These are phyloP conservation scores for Polyommatus iphigenia DNA, from an alignment of 2,888 invertebrate genomes.

Conservation along the genomic window DNA sequence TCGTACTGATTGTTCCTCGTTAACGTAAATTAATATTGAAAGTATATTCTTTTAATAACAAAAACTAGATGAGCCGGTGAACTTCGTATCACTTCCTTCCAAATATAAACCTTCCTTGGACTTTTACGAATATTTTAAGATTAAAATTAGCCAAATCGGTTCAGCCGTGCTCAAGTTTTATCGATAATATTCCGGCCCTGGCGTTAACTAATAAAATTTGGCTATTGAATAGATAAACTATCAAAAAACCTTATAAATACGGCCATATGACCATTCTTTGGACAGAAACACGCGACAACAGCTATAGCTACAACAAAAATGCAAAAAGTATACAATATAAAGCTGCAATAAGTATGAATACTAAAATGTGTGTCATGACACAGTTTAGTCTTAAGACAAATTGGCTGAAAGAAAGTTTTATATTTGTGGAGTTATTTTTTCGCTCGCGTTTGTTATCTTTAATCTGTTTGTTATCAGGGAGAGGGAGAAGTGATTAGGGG, in stretches of 20 bases:
- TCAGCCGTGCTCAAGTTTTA: too few relatives aligned
- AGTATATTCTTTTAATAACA: neutral
- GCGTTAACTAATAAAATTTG: too few relatives aligned
- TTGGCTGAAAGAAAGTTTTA: conserved; percentile 25
- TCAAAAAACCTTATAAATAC: too few relatives aligned
- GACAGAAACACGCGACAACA: neutral
- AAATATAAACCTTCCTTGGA: too few relatives aligned
- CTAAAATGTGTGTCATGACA: conserved; percentile 27
- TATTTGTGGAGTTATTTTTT: conserved; percentile 21
- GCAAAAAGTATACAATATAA: conserved; percentile 22
- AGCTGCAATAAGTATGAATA: conserved; percentile 15
- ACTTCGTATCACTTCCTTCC: too few relatives aligned
- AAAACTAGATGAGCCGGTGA: too few relatives aligned
- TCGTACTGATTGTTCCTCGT: neutral
- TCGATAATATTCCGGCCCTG: too few relatives aligned
- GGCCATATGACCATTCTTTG: neutral
- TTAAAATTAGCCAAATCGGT: too few relatives aligned
- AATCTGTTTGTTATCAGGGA: neutral
- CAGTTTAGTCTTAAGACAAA: conserved; percentile 21
- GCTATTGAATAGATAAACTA: too few relatives aligned
- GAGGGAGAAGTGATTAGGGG: neutral
- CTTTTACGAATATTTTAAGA: too few relatives aligned
- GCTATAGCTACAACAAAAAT: neutral
- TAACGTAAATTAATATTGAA: neutral
- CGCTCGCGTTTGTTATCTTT: conserved; percentile 17